A percentile compares a stretch with the other conserved stretches of the same genome.
Evolutionary conservation across 2,113 vertebrate genomes (phyloP).

Genomic region (Pygoscelis antarcticus): DNA sequence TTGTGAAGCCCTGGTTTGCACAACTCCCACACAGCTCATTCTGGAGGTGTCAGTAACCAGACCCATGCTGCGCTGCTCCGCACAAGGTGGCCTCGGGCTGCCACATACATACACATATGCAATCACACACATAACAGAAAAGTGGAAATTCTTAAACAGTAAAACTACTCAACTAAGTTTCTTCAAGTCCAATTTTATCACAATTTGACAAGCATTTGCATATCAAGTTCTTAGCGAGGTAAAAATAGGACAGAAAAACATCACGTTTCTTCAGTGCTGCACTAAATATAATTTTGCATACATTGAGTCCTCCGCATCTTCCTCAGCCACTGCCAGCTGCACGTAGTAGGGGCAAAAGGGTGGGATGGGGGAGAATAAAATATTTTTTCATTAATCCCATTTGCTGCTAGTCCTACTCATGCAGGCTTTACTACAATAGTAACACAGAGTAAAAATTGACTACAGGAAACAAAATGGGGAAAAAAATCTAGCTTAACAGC

Average conservation of each 20-base stretch:
- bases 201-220: neutral
- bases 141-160: neutral
- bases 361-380: neutral
- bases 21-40: rapidly evolving
- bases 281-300: neutral
- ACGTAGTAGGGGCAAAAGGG: neutral
- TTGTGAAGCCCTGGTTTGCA: neutral
- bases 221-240: neutral
- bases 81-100: neutral
- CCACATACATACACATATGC: too few relatives aligned
- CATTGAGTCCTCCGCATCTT: neutral
- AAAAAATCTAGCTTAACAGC: neutral
- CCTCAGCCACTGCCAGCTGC: neutral
- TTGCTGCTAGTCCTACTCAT: neutral
- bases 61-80: rapidly evolving
- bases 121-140: neutral
- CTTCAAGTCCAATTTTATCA: neutral
- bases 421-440: neutral
- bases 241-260: neutral
- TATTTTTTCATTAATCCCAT: neutral
- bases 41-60: neutral
- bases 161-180: neutral
- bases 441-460: neutral
- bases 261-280: neutral
- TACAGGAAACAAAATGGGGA: neutral